Conservation (phyloP, 2,888 invertebrate genomes). For the Drosophila emarginata region DNA sequence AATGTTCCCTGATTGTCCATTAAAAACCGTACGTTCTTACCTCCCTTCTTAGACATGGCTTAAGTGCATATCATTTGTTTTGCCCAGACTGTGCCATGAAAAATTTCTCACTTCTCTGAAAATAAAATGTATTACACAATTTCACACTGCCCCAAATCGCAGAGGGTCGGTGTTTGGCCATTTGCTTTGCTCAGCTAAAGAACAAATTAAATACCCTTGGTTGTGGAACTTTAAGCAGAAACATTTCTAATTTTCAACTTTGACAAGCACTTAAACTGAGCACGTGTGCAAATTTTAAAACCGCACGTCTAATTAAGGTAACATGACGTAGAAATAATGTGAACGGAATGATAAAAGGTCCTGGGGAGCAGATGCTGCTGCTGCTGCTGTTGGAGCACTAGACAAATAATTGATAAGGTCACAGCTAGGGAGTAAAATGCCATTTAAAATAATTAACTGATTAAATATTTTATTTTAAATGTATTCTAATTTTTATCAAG, state of each 20-base stretch:
- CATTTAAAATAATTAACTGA: no score
- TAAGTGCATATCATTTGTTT: slow-evolving; percentile 8
- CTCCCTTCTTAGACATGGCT: slow-evolving; percentile 2
- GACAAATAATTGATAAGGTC: background rate
- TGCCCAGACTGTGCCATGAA: background rate
- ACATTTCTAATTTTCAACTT: slow-evolving; percentile 6
- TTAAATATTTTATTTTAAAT: no score
- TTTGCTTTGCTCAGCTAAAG: background rate
- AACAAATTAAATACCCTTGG: background rate
- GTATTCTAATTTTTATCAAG: no score
- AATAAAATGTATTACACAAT: slow-evolving; percentile 28
- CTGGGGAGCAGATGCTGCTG: background rate
- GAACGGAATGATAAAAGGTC: background rate
- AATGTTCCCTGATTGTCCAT: background rate
- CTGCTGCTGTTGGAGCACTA: background rate
- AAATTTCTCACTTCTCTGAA: slow-evolving; percentile 13
- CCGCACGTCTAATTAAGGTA: slow-evolving; percentile 4
- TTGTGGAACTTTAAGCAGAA: background rate
- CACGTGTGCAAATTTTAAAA: slow-evolving; percentile 7
- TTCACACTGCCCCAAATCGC: background rate
- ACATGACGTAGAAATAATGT: slow-evolving; percentile 1
- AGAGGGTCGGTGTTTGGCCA: background rate
- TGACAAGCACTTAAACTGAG: background rate
- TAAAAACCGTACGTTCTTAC: background rate
- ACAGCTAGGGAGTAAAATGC: background rate